Percentiles rank a stretch among this genome's conserved stretches.
phyloP scores from a whole-genome alignment of 1,140 invertebrate species.

The Scaptomyza hsui region DNA sequence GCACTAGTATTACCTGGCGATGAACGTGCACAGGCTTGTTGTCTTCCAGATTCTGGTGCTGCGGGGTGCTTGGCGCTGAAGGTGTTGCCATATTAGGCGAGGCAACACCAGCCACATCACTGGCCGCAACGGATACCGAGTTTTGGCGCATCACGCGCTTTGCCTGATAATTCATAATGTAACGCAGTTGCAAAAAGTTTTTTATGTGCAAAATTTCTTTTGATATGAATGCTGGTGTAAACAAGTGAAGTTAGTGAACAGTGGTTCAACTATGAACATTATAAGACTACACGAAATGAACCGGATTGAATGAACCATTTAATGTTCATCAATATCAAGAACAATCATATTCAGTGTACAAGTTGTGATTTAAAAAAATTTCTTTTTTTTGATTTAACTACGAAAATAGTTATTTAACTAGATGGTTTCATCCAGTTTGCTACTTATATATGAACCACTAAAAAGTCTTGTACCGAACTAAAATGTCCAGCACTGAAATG shows the following conservation, averaged over 20 bases:
- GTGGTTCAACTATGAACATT: not conserved
- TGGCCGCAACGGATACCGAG: slow-evolving; percentile 54
- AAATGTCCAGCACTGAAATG: not conserved
- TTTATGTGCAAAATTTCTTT: not conserved
- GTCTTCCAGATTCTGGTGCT: slow-evolving; percentile 57
- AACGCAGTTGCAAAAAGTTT: slow-evolving; percentile 4
- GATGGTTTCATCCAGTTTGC: not conserved
- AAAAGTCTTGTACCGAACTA: not conserved
- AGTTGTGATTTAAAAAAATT: too few relatives aligned
- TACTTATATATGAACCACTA: not conserved
- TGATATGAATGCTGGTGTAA: not conserved
- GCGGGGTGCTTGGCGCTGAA: slow-evolving; percentile 58
- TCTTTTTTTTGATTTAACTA: too few relatives aligned
- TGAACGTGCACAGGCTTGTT: slow-evolving; percentile 66
- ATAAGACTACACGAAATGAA: slow-evolving; percentile 1
- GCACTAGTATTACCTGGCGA: slow-evolving; percentile 64
- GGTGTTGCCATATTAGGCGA: slow-evolving; percentile 56
- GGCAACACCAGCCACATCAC: slow-evolving; percentile 35
- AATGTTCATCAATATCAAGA: too few relatives aligned
- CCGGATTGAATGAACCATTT: not conserved
- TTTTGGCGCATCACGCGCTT: slow-evolving; percentile 68
- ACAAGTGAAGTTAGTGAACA: not conserved
- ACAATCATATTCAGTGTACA: too few relatives aligned
- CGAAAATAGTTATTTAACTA: not conserved
- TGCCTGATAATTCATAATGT: slow-evolving; percentile 65